Evolutionary conservation across 2,113 vertebrate species (phyloP), one percentile per base, ranked within the genome.

Genomic region (Apistogramma diplotaenia): DNA sequence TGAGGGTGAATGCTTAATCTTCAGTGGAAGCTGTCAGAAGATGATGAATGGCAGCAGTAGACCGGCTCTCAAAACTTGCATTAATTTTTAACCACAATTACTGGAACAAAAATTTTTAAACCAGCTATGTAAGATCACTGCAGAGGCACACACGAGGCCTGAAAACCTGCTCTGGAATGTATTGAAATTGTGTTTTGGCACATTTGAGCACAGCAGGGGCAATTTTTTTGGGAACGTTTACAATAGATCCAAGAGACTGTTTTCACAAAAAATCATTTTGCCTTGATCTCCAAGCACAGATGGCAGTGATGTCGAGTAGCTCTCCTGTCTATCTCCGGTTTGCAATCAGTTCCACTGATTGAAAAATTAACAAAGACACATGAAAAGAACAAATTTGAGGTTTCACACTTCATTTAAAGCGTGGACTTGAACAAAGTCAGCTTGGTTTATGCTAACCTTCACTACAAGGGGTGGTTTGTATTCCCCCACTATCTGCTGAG

Each of bases 71-170:
- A 90, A 92, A 93, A 90, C 85, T 86, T 79, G 90, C 91, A 94
- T 93, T 89, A 84, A 94, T 93, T 93, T 92, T 93, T 91, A 89
- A 93, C 82, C 79, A 84, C 87, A 91, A 90, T 93, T 91, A 88
- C 76, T 29, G 5, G 77, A 87, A 88, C 73, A 83, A 74, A 76
- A 65, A 21, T 46, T 59, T 79, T 75, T 53, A 82, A 92, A 91
- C 86, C 82, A 75, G 53, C 83, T 46, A 29, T 65, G 62, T 18
- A 46, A 54, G 72, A 82, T 59, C 61, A 86, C 55, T 84, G 76
- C 70, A 62, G 76, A 81, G 51, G 82, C 71, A 75, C 61, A 78
- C 18, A 25, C 33, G 21, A 76, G 79, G 56, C 33, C 65, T 60
- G 25, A 70, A 49, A 76, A 80, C 33, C 16, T 27, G 15, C 23